Base-by-base conservation (phyloP, 2,888 invertebrate genomes). In the Bruchidius siliquastri region DNA sequence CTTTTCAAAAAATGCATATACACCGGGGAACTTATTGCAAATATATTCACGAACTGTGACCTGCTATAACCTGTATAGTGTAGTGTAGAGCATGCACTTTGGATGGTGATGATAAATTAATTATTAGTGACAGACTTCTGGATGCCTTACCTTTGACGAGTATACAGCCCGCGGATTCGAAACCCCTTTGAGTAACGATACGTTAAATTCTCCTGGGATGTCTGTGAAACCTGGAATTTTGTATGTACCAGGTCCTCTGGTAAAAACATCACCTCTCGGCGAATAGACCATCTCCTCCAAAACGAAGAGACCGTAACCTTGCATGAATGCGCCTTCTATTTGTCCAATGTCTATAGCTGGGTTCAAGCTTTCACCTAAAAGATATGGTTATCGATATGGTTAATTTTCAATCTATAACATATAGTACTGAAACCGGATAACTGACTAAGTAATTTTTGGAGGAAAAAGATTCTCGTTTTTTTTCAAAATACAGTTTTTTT, bases 281-380 rank as follows among this genome's bases (percentile, higher is more conserved):
- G 96, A 95, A 83, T 94, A 94, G 75, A 95, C 91, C 80, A 96
- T 88, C 85, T 98, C 97, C 86, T 98, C 98, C 82, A 98, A 88
- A 0, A 95, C 94, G 82, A 94, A 97, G 73, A 98, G 85, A 0
- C 98, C 98, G 82, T 97, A 96, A 0, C 98, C 98, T 89, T 98
- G 97, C 83, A 96, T 90, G 82, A 97, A 98, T 0, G 90, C 98
- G 1, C 98, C 98, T 87, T 98, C 98, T 20, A 98, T 93, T 88
- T 98, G 98, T 0, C 98, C 98, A 80, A 98, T 94, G 82, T 98
- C 98, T 77, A 98, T 96, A 0, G 98, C 97, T 2, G 98, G 98
- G 87, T 98, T 98, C 73, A 98, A 87, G 86, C 97, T 97, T 80
- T 95, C 93, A 0, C 98, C 84, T 84, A 72, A 22, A 78, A 77